Evolutionary conservation across 2,797 vertebrate species (phyloP).

Genomic region (Schizothorax lantsangensis): DNA sequence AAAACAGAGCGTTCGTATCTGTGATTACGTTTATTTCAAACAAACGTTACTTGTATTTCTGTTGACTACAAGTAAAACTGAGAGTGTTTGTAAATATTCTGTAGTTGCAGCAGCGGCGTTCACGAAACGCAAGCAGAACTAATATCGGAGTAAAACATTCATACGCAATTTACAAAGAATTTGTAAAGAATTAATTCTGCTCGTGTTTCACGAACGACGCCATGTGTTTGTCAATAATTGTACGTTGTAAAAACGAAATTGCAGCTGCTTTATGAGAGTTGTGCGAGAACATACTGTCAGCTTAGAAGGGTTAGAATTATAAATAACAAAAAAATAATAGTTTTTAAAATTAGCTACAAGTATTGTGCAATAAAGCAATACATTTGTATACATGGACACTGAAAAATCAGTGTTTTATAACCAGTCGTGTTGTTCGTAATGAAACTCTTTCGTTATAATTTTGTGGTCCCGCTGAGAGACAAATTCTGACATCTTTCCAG

Average conservation of each 20-base stretch:
- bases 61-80: neutral
- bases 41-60: neutral
- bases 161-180: neutral
- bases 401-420: slow-evolving; percentile 21
- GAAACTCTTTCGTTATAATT: neutral
- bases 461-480: neutral
- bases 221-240: neutral
- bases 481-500: neutral
- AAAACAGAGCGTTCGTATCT: neutral
- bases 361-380: slow-evolving; percentile 70
- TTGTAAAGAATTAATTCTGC: neutral
- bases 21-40: neutral
- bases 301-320: slow-evolving; percentile 44
- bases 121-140: neutral
- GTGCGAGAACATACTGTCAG: slow-evolving; percentile 45
- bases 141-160: neutral
- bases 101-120: too few species aligned
- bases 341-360: slow-evolving; percentile 30
- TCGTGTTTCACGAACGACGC: neutral
- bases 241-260: neutral
- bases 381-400: slow-evolving; percentile 60
- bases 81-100: slow-evolving; percentile 3
- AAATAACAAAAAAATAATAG: too few species aligned
- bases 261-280: neutral
- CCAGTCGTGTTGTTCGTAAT: neutral